These are phyloP conservation scores for Eupithecia vulgata DNA, from an alignment of 2,888 invertebrate genomes.

Conservation along the genomic window DNA sequence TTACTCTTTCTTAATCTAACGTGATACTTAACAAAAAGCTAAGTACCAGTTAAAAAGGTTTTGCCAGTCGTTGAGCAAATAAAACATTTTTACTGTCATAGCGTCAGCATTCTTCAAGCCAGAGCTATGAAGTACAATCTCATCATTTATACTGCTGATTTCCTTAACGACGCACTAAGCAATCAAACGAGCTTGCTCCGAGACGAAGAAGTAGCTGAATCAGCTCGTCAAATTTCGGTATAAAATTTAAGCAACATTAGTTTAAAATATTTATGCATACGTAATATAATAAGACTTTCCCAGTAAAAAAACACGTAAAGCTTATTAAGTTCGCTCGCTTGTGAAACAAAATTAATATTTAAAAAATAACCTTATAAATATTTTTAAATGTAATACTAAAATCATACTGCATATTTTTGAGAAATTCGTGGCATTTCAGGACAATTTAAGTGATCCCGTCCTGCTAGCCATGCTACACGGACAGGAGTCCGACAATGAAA, in stretches of 20 bases:
- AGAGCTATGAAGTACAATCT: conserved; percentile 3
- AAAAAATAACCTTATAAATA: background rate
- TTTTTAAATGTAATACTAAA: background rate
- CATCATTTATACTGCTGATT: conserved; percentile 7
- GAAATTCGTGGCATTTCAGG: background rate
- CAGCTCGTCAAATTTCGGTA: background rate
- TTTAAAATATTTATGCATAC: background rate
- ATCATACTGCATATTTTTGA: background rate
- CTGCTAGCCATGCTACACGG: too few species aligned
- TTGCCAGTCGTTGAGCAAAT: background rate
- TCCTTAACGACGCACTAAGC: conserved; percentile 11
- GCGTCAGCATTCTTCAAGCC: conserved; percentile 7
- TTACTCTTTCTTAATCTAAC: too few species aligned
- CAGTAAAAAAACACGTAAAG: background rate
- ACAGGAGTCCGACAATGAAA: too few species aligned
- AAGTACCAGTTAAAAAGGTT: conserved; percentile 1
- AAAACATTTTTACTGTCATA: conserved; percentile 6
- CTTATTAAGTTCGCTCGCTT: background rate
- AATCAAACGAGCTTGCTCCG: conserved; percentile 5
- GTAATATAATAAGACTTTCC: background rate
- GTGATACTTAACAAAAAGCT: too few species aligned
- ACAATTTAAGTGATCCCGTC: too few species aligned
- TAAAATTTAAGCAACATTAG: background rate
- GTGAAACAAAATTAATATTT: background rate
- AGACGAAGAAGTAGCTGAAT: background rate